Evolutionary conservation across 2,888 invertebrate species (phyloP), one percentile per base, ranked within the genome.

Genomic region (Hirtodrosophila duncani): DNA sequence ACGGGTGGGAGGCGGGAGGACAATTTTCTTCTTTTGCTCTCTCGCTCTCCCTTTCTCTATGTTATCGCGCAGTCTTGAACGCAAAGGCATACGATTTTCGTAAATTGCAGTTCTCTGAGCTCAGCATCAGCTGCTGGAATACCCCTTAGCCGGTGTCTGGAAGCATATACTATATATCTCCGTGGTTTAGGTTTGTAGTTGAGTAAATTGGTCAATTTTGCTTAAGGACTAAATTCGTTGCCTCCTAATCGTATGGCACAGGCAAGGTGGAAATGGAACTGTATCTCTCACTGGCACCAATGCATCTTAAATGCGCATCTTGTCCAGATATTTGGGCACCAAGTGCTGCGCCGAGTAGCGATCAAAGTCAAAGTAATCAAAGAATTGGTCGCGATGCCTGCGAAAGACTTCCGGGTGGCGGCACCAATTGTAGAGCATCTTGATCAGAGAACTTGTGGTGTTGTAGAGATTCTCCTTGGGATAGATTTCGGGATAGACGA

Each of bases 401-500:
- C 84, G 84, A 68, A 87, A 88, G 29, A 86, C 38, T 21, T 79
- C 67, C 3, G 90, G 90, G 70, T 88, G 83, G 13, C 86, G 83
- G 68, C 89, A 89, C 84, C 88, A 90, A 43, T 86, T 83, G 65
- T 87, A 87, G 1, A 92, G 83, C 77, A 87, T 90, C 74, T 88
- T 87, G 41, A 88, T 88, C 23, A 92, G 85, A 55, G 91, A 89
- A 45, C 88, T 88, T 42, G 88, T 86, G 50, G 90, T 89, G 33
- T 89, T 88, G 80, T 91, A 92, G 2, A 92, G 85, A 79, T 90
- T 91, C 31, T 88, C 87, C 29, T 85, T 84, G 43, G 89, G 91
- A 85, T 91, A 93, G 50, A 93, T 89, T 88, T 93, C 93, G 1
- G 92, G 92, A 87, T 93, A 93, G 1, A 91, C 92, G 2, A 93